phyloP scores from a whole-genome alignment of 2,797 vertebrate species.

The Falco cherrug region DNA sequence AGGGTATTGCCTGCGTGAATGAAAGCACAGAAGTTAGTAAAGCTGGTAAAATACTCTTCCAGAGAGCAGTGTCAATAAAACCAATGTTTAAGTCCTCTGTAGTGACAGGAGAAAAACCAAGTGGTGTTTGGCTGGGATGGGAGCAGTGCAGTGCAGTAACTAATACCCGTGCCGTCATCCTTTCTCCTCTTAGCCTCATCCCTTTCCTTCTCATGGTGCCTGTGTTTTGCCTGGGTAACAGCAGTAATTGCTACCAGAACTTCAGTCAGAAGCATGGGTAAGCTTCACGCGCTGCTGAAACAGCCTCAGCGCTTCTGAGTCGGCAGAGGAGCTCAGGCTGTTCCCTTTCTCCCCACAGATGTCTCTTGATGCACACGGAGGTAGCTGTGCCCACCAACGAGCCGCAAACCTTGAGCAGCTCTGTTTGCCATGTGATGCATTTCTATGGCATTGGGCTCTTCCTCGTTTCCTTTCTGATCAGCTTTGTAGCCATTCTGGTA shows the following conservation, averaged over 20 bases:
- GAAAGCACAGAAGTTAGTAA: background rate
- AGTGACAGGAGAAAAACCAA: background rate
- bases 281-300: background rate
- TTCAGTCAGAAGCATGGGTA: slow-evolving; percentile 85
- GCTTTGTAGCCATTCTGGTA: slow-evolving; percentile 83
- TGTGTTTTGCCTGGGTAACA: slow-evolving; percentile 82
- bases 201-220: slow-evolving; percentile 86
- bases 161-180: background rate
- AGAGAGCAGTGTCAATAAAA: background rate
- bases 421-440: slow-evolving; percentile 76
- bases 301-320: background rate
- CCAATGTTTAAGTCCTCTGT: background rate
- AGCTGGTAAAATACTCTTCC: background rate
- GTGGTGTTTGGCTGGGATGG: background rate
- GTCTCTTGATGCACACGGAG: slow-evolving; percentile 85
- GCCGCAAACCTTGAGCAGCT: background rate
- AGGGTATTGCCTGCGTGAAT: background rate
- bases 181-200: slow-evolving; percentile 74
- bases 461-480: slow-evolving; percentile 82
- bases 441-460: slow-evolving; percentile 80
- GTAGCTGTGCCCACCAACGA: slow-evolving; percentile 45
- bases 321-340: slow-evolving; percentile 24
- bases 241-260: slow-evolving; percentile 82
- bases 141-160: background rate
- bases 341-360: slow-evolving; percentile 75